Base-by-base conservation (phyloP, 2,113 vertebrate species). In the Catharus bicknelli region DNA sequence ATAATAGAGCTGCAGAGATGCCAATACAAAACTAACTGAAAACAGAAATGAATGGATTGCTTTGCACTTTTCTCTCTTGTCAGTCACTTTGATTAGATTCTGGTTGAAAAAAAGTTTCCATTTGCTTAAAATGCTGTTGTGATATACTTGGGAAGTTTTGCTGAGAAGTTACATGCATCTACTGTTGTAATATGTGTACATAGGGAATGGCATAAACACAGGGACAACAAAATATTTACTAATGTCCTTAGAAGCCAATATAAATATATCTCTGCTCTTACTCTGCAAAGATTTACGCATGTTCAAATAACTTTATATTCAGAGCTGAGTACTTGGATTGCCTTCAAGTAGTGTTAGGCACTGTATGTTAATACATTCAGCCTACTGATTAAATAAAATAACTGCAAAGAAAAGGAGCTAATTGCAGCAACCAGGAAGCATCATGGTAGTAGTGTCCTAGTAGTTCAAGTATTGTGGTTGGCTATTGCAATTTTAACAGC, bases 171-270 rank as follows among this genome's bases (percentile, higher is more conserved):
- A 18, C 55, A 59, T 74, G 51, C 13, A n/a, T 83, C 79, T 51
- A 3, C 55, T 88, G 68, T 83, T 93, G 88, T 90, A 93, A 91
- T 73, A 48, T 77, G 88, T 86, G 63, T 96, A 51, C 90, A 30
- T 1, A 86, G 88, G 59, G 68, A 94, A 91, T 59, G 55, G 54
- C 72, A 74, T 47, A 81, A 94, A 88, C 92, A 93, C 23, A 55
- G 83, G 88, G 61, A 83, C 85, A 91, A 90, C 92, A 95, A 90
- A 94, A 90, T 95, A 95, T 95, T 96, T 95, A 77, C 91, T 76
- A 8, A 86, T 83, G 91, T 67, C 90, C 76, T 74, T 74, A 91
- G 72, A 87, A 96, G 91, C 93, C 91, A 95, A 70, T 93, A 88
- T 91, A 95, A 94, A 96, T 92, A 95, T 90, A 72, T 86, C 76